phyloP scores from a whole-genome alignment of 2,113 vertebrate genomes.

The Heliornis fulica region DNA sequence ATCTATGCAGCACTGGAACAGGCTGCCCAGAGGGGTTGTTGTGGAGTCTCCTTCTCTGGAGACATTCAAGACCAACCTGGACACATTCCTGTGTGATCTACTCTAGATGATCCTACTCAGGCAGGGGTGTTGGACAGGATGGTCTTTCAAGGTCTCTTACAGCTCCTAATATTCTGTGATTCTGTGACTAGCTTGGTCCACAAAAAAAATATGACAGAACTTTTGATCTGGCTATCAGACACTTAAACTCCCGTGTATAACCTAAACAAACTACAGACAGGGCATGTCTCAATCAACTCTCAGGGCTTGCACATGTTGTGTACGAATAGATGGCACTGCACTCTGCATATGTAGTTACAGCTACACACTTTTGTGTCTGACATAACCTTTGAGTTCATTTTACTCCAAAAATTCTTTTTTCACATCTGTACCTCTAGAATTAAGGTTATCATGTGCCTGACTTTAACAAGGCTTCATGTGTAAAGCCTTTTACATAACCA shows the following conservation, averaged over 20 bases:
- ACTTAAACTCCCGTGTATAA: background rate
- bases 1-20: too few species aligned
- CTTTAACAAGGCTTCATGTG: background rate
- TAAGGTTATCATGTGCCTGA: background rate
- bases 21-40: too few species aligned
- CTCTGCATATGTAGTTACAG: background rate
- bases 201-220: background rate
- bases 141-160: too few species aligned
- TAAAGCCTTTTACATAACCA: background rate
- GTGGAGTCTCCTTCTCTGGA: too few species aligned
- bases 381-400: background rate
- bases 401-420: background rate
- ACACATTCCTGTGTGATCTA: too few species aligned
- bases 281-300: background rate
- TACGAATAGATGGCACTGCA: background rate
- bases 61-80: too few species aligned
- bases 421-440: background rate
- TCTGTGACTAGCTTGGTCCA: rapidly evolving
- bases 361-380: background rate
- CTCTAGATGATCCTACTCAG: too few species aligned
- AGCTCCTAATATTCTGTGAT: too few species aligned
- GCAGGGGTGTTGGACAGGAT: too few species aligned
- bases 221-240: background rate
- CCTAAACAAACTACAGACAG: background rate
- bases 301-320: background rate